phyloP scores from a whole-genome alignment of 1,140 invertebrate genomes.

The Drosophila pseudoobscura region DNA sequence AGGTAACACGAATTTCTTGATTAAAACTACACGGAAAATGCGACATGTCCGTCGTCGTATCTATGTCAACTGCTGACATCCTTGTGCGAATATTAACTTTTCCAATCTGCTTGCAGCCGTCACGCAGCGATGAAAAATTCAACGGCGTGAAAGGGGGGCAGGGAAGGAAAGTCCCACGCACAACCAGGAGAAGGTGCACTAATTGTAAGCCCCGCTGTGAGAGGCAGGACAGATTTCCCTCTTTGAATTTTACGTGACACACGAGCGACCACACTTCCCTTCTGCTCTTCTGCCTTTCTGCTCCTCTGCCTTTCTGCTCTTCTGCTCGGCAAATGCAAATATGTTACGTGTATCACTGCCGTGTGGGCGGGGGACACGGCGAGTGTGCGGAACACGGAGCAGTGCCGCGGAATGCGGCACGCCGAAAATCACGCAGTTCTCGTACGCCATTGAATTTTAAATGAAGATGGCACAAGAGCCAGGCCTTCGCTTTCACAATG shows the following conservation, averaged over 20 bases:
- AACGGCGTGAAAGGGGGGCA: no score
- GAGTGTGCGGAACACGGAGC: background rate
- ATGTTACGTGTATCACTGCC: constrained; percentile 51
- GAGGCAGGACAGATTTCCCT: constrained; percentile 20
- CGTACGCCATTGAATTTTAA: constrained; percentile 77
- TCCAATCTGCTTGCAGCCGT: no score
- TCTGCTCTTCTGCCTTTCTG: background rate
- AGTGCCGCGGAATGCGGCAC: constrained; percentile 45
- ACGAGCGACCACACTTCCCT: background rate
- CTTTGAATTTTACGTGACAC: constrained; percentile 34
- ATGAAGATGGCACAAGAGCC: constrained; percentile 54
- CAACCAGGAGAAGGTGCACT: constrained; percentile 10
- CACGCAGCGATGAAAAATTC: no score
- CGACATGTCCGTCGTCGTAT: no score
- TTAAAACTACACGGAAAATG: no score
- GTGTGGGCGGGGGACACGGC: constrained; percentile 5
- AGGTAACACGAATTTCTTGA: no score
- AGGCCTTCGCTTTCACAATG: constrained; percentile 23
- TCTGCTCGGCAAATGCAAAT: constrained; percentile 58
- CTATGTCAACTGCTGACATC: no score
- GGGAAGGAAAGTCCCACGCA: no score
- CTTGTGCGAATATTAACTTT: no score
- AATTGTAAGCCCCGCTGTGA: constrained; percentile 47
- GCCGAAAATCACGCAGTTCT: constrained; percentile 64
- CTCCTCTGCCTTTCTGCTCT: no score